Evolutionary conservation across 2,113 vertebrate genomes (phyloP).

Genomic region (Malurus elegans): DNA sequence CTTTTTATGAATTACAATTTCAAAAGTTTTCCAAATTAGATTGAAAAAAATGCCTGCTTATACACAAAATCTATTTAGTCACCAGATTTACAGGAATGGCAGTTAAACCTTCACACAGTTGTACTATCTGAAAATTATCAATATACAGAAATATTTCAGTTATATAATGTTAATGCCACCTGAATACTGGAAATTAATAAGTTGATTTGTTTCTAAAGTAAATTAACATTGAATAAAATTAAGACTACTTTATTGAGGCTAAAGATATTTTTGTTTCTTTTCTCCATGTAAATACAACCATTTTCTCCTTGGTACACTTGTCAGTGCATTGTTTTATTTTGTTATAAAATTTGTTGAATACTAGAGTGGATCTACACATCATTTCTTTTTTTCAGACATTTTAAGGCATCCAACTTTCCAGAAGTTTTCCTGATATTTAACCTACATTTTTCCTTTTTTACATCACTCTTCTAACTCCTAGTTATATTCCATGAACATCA

Average conservation of each 20-base stretch:
- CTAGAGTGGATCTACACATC: neutral
- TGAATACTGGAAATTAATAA: neutral
- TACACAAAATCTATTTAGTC: neutral
- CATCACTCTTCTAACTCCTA: slow-evolving; percentile 12
- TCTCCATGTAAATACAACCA: neutral
- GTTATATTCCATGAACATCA: neutral
- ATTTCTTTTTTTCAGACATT: neutral
- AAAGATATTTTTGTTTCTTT: neutral
- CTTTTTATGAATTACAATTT: neutral
- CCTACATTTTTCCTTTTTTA: neutral
- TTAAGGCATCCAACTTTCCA: neutral
- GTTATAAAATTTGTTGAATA: neutral
- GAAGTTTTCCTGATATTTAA: neutral
- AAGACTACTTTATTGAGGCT: neutral
- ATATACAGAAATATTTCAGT: neutral
- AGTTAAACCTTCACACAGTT: neutral
- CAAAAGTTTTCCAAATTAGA: neutral
- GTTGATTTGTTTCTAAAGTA: neutral
- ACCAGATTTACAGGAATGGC: neutral
- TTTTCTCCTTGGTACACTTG: neutral
- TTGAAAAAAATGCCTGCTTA: neutral
- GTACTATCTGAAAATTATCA: neutral
- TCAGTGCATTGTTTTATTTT: neutral
- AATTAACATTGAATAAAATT: neutral
- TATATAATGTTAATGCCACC: neutral